Conservation (phyloP, 2,797 vertebrate species). For the Melanotaenia trifasciata region DNA sequence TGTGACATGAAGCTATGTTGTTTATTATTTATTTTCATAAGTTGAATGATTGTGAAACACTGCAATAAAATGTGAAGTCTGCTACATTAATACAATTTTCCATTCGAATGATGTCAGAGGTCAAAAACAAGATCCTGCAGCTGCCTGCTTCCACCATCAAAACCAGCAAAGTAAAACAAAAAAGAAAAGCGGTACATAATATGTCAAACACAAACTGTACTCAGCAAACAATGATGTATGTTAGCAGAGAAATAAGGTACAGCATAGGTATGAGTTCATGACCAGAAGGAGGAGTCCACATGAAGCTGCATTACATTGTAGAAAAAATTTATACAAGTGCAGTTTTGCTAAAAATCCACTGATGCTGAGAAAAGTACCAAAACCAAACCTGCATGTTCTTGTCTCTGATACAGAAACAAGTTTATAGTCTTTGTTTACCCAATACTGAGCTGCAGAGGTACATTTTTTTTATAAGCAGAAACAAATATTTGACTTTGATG, state of each 20-base stretch:
- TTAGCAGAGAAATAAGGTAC: slow-evolving; percentile 1
- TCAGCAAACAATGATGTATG: slow-evolving; percentile 31
- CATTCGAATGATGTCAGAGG: slow-evolving; percentile 48
- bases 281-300: slow-evolving; percentile 21
- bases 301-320: slow-evolving; percentile 13
- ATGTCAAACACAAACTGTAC: slow-evolving; percentile 13
- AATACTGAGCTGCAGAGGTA: background rate
- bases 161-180: slow-evolving; percentile 9
- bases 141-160: slow-evolving; percentile 50
- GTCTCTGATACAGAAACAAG: background rate
- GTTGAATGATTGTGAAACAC: slow-evolving; percentile 53
- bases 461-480: background rate
- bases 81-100: slow-evolving; percentile 60
- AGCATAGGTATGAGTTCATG: slow-evolving; percentile 11
- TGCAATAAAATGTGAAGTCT: slow-evolving; percentile 66
- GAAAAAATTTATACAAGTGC: background rate
- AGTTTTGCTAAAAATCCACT: background rate
- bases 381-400: background rate
- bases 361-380: background rate
- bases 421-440: background rate
- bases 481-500: background rate
- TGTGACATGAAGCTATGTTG: slow-evolving; percentile 11
- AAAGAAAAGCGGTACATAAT: background rate
- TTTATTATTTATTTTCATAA: slow-evolving; percentile 1
- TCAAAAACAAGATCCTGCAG: slow-evolving; percentile 46